These are phyloP conservation scores for Hydractinia echinata DNA, from an alignment of 30 jellyfish, hydroid and myxozoan species.

Conservation along the genomic window DNA sequence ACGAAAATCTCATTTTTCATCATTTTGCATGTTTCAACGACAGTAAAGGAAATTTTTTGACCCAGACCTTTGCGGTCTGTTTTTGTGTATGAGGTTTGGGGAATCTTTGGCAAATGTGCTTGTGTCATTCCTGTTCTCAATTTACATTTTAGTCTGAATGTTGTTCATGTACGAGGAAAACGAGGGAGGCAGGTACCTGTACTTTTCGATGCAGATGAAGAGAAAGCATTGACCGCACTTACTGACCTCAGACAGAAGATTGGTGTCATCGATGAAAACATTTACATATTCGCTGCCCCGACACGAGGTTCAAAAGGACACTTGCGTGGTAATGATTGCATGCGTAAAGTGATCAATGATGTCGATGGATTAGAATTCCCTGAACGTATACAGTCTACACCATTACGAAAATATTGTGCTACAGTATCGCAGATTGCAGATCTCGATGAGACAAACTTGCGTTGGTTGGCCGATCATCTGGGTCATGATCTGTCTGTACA, in stretches of 20 bases:
- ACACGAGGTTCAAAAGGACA: conserved; percentile 26
- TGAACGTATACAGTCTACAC: conserved; percentile 30
- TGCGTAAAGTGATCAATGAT: conserved; percentile 12
- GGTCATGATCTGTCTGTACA: conserved; percentile 27
- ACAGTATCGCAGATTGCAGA: conserved; percentile 3
- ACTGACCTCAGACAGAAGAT: conserved; percentile 13
- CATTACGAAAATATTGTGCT: conserved; percentile 21
- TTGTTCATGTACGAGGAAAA: conserved; percentile 32
- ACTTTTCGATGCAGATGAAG: conserved; percentile 11
- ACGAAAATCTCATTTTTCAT: too few species aligned
- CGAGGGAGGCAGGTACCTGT: conserved; percentile 42
- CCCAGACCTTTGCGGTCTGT: too few species aligned
- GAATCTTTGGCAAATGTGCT: too few species aligned
- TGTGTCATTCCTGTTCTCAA: background rate
- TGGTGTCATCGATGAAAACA: conserved; percentile 30
- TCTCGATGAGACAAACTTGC: conserved; percentile 5
- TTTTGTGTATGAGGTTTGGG: too few species aligned
- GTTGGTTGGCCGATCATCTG: conserved; percentile 25
- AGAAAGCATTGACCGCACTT: conserved; percentile 34
- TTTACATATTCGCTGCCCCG: conserved; percentile 40
- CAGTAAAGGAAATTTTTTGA: too few species aligned
- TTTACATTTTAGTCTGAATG: conserved; percentile 35
- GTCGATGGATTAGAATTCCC: conserved; percentile 24
- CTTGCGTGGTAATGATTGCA: conserved; percentile 47
- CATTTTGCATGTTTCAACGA: too few species aligned